Evolutionary conservation across 1,140 invertebrate genomes (phyloP), one percentile per base, ranked within the genome.

Genomic region (Bombus terrestris): DNA sequence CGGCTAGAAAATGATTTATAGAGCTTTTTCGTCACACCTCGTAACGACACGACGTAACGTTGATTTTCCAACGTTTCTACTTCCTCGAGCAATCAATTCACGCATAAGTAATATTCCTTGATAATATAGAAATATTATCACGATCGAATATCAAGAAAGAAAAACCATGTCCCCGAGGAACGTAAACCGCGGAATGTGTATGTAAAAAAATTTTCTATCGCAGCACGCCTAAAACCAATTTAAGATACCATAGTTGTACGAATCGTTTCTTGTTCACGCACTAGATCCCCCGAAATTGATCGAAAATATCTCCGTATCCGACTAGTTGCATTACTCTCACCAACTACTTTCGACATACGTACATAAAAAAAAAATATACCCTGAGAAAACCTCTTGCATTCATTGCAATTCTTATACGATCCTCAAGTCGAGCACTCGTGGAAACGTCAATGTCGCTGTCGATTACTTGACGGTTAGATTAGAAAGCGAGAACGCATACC

Each of bases 211-310:
- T n/a, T 62, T 62, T 62, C 6, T 66, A 62, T 39, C 25, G 41
- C 10, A 39, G n/a, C 0, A 53, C 3, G 25, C 2, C 28, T 81
- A 66, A 81, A 85, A 81, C 68, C 73, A 53, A 41, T 13, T 37
- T 41, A 72, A 68, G 53, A 84, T 83, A 77, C 15, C 64, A 88
- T 80, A 64, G 86, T 57, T 57, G n/a, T 35, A 37, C 28, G n/a
- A 57, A 32, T 80, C 76, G 80, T 72, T 73, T 89, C 15, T 69
- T 74, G 62, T 66, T 89, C 87, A 62, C 74, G 83, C 64, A 79
- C 75, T 53, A 86, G 85, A 86, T 86, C 64, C 57, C n/a, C 64
- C 43, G 53, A 64, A 81, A 81, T 47, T n/a, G 66, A 39, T 47
- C 41, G 12, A 43, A 66, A 71, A 43, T 18, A 59, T 22, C n/a